Evolutionary conservation across 2,797 vertebrate species (phyloP), one percentile per base, ranked within the genome.

Genomic region (Bradypodion pumilum): DNA sequence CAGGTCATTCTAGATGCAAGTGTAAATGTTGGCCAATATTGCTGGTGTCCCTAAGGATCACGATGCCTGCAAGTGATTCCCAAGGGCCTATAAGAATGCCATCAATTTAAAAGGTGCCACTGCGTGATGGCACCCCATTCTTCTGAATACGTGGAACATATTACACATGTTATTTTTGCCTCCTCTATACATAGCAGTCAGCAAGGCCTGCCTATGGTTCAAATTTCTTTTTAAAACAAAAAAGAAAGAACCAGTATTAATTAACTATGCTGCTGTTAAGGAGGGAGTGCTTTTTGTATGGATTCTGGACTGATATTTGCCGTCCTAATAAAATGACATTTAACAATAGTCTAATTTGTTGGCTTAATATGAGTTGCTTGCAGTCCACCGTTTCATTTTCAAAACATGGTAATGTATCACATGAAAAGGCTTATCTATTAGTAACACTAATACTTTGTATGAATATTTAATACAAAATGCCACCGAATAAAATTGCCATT

Each of bases 391-490:
- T 72, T 56, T 82, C 88, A 87, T 89, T 78, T 90, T 84, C 80
- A 89, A 86, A 90, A 91, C 91, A 86, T 86, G 92, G 85, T 66
- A 93, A 91, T 35, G 70, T 82, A 82, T 78, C 86, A 88, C 86
- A 78, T 62, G 87, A 91, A 93, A 91, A 37, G 59, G 49, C 87
- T 93, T 90, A 90, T 79, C 88, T 75, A 76, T 88, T 90, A 93
- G 88, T 74, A 92, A 91, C 78, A 91, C 88, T 92, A 91, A 88
- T 0, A 74, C 85, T 90, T 82, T 86, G 86, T 91, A 63, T 91
- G 90, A 91, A 91, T 91, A 93, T 91, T 94, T 93, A 92, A 94
- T 91, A 90, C 10, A 84, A 91, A 93, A 93, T 90, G 85, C 83
- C 86, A 86, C 76, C 1, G 29, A 93, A 91, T 93, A 89, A 93